Percentiles rank a stretch among this genome's conserved stretches.
phyloP scores from a whole-genome alignment of 37 sponge, comb jelly and placozoan genomes.

The Ephydatia muelleri region DNA sequence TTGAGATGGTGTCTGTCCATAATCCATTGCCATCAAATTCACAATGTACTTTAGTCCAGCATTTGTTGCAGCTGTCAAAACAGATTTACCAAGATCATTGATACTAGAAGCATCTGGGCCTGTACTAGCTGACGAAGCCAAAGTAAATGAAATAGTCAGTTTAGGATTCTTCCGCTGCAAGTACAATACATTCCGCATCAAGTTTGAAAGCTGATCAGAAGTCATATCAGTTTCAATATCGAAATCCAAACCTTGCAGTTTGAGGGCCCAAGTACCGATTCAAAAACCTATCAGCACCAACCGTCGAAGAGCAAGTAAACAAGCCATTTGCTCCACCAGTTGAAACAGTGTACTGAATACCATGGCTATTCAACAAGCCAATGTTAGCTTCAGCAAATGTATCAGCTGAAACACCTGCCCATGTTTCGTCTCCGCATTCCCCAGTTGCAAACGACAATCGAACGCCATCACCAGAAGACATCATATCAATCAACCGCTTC shows the following conservation, averaged over 20 bases:
- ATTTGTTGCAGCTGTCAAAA: not conserved
- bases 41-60: not conserved
- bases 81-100: not conserved
- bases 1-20: not conserved
- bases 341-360: not conserved
- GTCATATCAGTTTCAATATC: not conserved
- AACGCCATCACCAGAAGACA: too few relatives aligned
- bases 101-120: too few relatives aligned
- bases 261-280: not conserved
- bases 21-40: not conserved
- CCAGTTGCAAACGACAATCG: too few relatives aligned
- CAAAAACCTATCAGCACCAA: not conserved
- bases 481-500: too few relatives aligned
- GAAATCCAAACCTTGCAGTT: not conserved
- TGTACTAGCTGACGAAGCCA: not conserved
- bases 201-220: not conserved
- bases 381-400: not conserved
- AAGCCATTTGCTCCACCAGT: not conserved
- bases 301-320: not conserved
- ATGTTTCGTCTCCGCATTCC: too few relatives aligned
- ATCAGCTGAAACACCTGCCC: too few relatives aligned
- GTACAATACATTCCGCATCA: not conserved
- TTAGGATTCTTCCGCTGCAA: not conserved
- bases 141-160: not conserved
- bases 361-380: not conserved